Evolutionary conservation across 37 sponge, comb jelly and placozoan species (phyloP).

Genomic region (Axinella damicornis): DNA sequence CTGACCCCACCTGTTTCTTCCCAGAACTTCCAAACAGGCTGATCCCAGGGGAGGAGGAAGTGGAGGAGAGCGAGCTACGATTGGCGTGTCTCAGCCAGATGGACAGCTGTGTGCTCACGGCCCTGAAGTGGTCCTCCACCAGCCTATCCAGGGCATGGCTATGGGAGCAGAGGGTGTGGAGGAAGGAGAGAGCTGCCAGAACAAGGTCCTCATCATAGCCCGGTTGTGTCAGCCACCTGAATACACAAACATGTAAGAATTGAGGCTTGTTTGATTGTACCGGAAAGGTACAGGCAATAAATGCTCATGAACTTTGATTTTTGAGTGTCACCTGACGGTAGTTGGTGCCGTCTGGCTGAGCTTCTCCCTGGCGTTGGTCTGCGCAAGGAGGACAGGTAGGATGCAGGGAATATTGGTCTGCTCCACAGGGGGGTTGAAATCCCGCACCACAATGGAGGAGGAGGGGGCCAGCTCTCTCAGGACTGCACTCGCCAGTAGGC

Average conservation of each 20-base stretch:
- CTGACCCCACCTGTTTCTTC: conserved; percentile 56
- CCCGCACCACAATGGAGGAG: conserved; percentile 30
- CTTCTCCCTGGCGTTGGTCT: conserved; percentile 36
- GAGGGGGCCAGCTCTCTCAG: conserved; percentile 73
- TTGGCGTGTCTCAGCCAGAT: conserved; percentile 52
- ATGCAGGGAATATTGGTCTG: conserved; percentile 55
- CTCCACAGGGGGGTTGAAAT: conserved; percentile 77
- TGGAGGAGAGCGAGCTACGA: conserved; percentile 12
- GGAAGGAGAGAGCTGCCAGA: conserved; percentile 46
- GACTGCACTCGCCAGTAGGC: conserved; percentile 62
- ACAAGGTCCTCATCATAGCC: conserved; percentile 63
- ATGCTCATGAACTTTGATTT: too few species aligned
- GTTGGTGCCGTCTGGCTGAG: conserved; percentile 35
- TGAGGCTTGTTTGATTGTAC: too few species aligned
- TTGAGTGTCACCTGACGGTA: conserved; percentile 31
- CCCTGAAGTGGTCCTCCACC: conserved; percentile 18
- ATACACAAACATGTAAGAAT: too few species aligned
- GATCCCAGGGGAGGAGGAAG: conserved; percentile 18
- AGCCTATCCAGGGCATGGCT: conserved; percentile 23
- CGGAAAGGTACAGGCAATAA: too few species aligned
- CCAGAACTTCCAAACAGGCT: conserved; percentile 27
- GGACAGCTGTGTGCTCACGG: conserved; percentile 33
- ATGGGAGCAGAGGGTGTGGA: conserved; percentile 60
- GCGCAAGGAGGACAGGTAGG: conserved; percentile 70
- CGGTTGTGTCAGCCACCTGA: conserved; percentile 61